These are phyloP conservation scores for Xyliphius kryptos DNA, from an alignment of 2,113 vertebrate genomes.

Conservation along the genomic window DNA sequence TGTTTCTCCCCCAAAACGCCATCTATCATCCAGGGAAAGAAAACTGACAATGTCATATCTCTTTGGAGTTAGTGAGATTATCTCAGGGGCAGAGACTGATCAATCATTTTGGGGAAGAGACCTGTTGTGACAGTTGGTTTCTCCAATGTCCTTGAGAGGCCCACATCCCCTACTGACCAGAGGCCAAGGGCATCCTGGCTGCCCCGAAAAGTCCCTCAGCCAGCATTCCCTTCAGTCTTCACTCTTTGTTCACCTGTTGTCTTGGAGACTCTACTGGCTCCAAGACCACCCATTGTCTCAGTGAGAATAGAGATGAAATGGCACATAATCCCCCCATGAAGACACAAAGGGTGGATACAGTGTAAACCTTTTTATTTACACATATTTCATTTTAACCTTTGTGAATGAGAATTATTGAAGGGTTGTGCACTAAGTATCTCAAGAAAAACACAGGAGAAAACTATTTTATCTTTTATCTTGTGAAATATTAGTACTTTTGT, in stretches of 20 bases:
- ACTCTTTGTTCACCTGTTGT: constrained; percentile 69
- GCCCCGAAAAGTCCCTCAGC: constrained; percentile 31
- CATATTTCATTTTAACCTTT: too few species aligned
- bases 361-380: constrained; percentile 18
- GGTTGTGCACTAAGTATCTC: too few species aligned
- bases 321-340: constrained; percentile 48
- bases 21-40: constrained; percentile 33
- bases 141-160: constrained; percentile 46
- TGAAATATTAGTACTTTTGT: too few species aligned
- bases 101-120: constrained; percentile 57
- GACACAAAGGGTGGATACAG: constrained; percentile 23
- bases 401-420: too few species aligned
- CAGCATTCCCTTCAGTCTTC: constrained; percentile 56
- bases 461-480: too few species aligned
- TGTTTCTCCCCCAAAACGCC: constrained; percentile 17
- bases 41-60: constrained; percentile 33
- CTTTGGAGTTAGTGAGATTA: constrained; percentile 22
- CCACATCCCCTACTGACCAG: constrained; percentile 59
- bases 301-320: constrained; percentile 56
- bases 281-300: constrained; percentile 53
- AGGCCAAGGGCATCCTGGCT: constrained; percentile 61
- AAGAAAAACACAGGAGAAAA: background rate
- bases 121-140: constrained; percentile 48
- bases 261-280: constrained; percentile 57
- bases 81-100: constrained; percentile 46